phyloP scores from a whole-genome alignment of 2,888 invertebrate species.

The Cabera pusaria region DNA sequence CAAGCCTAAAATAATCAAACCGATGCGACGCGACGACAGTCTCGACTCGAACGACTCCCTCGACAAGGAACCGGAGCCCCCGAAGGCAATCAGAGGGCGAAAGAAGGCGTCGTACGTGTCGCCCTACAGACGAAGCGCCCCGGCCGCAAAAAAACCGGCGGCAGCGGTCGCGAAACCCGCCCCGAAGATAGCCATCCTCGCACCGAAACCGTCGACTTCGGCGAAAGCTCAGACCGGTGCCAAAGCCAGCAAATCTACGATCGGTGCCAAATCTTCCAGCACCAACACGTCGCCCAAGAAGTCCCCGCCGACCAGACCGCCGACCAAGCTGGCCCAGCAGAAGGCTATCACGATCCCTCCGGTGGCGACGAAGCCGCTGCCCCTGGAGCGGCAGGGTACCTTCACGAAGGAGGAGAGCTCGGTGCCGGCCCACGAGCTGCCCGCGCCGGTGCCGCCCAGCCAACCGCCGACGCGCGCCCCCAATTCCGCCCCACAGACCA shows the following conservation, averaged over 20 bases:
- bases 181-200: conserved; percentile 43
- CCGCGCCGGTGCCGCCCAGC: conserved; percentile 56
- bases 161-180: conserved; percentile 26
- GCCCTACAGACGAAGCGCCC: conserved; percentile 73
- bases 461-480: conserved; percentile 42
- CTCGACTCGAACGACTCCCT: conserved; percentile 72
- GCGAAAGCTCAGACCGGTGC: conserved; percentile 55
- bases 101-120: conserved; percentile 88
- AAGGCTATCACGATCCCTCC: conserved; percentile 51
- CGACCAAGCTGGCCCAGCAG: conserved; percentile 49
- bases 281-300: conserved; percentile 68
- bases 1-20: conserved; percentile 85
- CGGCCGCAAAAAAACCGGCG: conserved; percentile 26
- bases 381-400: conserved; percentile 93
- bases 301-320: conserved; percentile 53
- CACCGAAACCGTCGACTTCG: conserved; percentile 42
- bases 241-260: conserved; percentile 54
- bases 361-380: conserved; percentile 64
- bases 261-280: conserved; percentile 48
- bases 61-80: conserved; percentile 65
- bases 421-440: conserved; percentile 62
- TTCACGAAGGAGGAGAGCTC: conserved; percentile 93
- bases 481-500: conserved; percentile 56
- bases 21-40: conserved; percentile 67
- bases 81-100: conserved; percentile 86